These are phyloP conservation scores for Halocynthia aurantium DNA, from an alignment of 23 tunicate species.

Conservation along the genomic window DNA sequence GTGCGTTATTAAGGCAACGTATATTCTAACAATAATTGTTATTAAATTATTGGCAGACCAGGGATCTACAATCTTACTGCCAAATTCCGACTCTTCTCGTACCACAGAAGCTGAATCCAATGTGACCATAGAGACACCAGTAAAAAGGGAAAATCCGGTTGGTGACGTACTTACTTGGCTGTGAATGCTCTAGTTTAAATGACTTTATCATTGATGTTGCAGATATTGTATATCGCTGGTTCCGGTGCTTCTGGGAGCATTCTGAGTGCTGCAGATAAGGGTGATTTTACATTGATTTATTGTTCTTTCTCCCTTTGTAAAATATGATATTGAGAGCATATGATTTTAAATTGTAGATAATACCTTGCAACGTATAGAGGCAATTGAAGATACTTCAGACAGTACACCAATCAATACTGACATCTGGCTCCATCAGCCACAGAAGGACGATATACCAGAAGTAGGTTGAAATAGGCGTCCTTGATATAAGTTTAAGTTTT, in stretches of 20 bases:
- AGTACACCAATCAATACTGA: constrained; percentile 24
- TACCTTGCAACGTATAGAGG: constrained; percentile 25
- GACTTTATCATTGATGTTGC: too few species aligned
- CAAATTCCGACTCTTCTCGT: background rate
- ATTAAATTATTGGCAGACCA: background rate
- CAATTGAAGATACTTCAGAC: constrained; percentile 8
- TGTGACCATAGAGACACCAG: too few species aligned
- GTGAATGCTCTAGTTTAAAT: too few species aligned
- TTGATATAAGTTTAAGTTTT: too few species aligned
- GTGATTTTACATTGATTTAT: too few species aligned
- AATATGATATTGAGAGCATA: background rate
- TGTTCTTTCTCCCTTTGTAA: background rate
- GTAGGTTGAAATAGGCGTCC: background rate
- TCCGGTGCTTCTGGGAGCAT: too few species aligned
- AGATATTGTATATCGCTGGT: too few species aligned
- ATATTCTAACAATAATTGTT: background rate
- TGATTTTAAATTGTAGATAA: constrained; percentile 1
- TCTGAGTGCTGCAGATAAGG: too few species aligned
- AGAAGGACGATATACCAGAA: constrained; percentile 15
- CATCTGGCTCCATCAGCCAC: constrained; percentile 31
- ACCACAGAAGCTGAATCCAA: background rate
- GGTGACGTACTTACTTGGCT: too few species aligned
- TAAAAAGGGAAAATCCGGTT: constrained; percentile 5
- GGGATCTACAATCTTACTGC: constrained; percentile 12
- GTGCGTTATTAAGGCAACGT: background rate